phyloP scores from a whole-genome alignment of 2,888 invertebrate species.

The Chrysomela aeneicollis region DNA sequence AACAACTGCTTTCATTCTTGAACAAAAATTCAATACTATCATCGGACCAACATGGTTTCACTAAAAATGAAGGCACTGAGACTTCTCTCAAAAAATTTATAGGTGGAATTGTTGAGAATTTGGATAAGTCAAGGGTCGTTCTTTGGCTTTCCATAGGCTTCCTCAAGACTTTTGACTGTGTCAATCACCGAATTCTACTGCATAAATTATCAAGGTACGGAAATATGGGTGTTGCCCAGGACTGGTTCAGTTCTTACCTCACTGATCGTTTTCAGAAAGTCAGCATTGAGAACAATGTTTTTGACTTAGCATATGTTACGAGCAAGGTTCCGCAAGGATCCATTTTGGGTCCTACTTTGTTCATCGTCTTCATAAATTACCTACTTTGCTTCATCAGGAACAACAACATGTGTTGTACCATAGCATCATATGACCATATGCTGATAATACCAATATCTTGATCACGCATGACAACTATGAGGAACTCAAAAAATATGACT shows the following conservation, averaged over 20 bases:
- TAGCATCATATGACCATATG: neutral
- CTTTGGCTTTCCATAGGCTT: neutral
- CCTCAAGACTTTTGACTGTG: neutral
- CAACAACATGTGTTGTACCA: slow-evolving; percentile 8
- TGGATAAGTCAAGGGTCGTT: neutral
- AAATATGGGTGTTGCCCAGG: neutral
- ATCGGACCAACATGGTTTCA: slow-evolving; percentile 3
- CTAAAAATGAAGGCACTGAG: neutral
- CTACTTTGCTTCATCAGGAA: neutral
- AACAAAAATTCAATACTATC: neutral
- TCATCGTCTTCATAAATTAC: too few species aligned
- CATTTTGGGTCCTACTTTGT: too few species aligned
- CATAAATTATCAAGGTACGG: neutral
- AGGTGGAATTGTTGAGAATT: too few species aligned
- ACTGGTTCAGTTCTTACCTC: neutral
- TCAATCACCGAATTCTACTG: neutral
- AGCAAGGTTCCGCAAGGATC: too few species aligned
- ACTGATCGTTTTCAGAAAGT: neutral
- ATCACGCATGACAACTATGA: too few species aligned
- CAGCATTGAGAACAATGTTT: too few species aligned
- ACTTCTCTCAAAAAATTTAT: too few species aligned
- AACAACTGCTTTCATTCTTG: neutral
- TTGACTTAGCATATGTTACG: too few species aligned
- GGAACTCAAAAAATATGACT: too few species aligned
- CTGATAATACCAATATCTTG: too few species aligned